Conservation (phyloP, 2,797 vertebrate genomes). For the Varecia variegata region DNA sequence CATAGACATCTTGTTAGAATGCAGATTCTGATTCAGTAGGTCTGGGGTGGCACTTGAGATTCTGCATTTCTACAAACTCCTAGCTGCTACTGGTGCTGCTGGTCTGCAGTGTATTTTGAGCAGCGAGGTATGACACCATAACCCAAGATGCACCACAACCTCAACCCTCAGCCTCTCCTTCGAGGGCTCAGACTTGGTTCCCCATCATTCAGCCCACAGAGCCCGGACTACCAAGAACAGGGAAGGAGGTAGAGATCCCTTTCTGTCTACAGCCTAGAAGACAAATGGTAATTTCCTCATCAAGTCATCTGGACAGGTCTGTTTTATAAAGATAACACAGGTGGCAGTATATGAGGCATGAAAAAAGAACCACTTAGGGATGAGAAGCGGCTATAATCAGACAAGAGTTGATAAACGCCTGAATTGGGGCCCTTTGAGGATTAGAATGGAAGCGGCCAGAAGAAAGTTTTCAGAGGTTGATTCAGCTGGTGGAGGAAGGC, state of each 20-base stretch:
- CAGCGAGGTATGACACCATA: not conserved
- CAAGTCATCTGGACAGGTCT: not conserved
- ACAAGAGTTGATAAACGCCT: not conserved
- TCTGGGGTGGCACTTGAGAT: not conserved
- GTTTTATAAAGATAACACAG: not conserved
- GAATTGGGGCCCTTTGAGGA: not conserved
- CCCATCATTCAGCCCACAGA: not conserved
- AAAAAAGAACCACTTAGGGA: not conserved
- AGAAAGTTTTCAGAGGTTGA: not conserved
- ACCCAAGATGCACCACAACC: not conserved
- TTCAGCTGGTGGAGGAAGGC: not conserved
- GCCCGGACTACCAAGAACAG: not conserved
- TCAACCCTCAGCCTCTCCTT: not conserved
- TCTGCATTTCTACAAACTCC: not conserved
- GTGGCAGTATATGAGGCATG: not conserved
- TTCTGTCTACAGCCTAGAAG: not conserved
- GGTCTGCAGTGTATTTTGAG: not conserved
- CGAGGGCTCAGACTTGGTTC: not conserved
- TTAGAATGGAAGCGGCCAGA: not conserved
- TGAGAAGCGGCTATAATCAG: not conserved
- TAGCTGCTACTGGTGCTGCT: not conserved
- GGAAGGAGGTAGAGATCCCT: not conserved
- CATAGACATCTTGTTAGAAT: not conserved
- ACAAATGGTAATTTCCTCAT: not conserved
- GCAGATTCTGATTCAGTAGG: not conserved